These are phyloP conservation scores for Callaeas wilsoni DNA, from an alignment of 2,113 vertebrate species.

Conservation along the genomic window DNA sequence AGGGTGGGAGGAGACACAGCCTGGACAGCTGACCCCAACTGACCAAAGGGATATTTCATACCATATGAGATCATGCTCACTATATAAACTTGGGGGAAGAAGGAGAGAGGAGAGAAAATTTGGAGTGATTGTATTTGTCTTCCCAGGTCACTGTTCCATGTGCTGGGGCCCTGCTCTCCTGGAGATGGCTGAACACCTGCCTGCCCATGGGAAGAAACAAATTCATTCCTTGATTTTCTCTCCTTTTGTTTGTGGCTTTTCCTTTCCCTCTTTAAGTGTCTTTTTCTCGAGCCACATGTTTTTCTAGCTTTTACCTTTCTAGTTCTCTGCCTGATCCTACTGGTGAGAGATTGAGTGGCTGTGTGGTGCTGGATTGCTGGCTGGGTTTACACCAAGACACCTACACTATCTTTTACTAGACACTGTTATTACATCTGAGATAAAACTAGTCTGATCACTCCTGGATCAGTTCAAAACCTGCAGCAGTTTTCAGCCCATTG, in stretches of 20 bases:
- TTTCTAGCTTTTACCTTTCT: not conserved
- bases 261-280: not conserved
- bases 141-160: not conserved
- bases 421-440: not conserved
- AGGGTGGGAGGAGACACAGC: not conserved
- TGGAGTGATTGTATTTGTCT: not conserved
- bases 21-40: not conserved
- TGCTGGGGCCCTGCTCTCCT: not conserved
- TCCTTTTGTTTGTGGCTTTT: not conserved
- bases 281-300: not conserved
- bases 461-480: not conserved
- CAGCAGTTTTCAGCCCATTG: not conserved
- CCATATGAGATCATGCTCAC: not conserved
- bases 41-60: not conserved
- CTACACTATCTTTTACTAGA: not conserved
- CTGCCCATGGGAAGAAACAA: not conserved
- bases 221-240: not conserved
- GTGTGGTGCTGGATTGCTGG: not conserved
- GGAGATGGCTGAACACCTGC: not conserved
- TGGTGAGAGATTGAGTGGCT: not conserved
- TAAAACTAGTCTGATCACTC: not conserved
- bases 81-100: not conserved
- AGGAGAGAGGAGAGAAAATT: not conserved
- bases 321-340: not conserved
- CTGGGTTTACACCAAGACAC: not conserved